Conservation (phyloP, 1,140 invertebrate genomes). For the Scaptodrosophila lebanonensis region DNA sequence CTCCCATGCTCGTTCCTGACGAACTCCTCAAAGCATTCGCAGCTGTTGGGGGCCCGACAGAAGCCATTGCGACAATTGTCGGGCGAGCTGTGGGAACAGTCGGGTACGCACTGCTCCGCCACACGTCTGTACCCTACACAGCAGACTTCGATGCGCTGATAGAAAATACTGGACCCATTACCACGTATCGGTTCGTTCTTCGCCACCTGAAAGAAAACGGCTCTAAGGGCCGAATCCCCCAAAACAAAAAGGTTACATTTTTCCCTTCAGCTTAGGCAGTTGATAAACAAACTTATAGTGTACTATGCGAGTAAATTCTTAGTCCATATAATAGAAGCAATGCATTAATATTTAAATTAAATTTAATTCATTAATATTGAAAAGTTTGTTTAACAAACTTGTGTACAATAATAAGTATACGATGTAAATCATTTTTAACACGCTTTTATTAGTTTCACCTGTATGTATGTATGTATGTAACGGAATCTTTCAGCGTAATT, state of each 20-base stretch:
- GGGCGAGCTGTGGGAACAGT: conserved; percentile 73
- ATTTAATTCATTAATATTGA: too few species aligned
- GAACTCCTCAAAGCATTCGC: conserved; percentile 81
- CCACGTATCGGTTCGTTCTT: conserved; percentile 35
- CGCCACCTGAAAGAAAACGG: conserved; percentile 57
- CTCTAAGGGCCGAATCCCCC: conserved; percentile 18
- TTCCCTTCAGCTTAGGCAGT: background rate
- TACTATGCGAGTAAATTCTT: background rate
- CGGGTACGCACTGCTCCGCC: conserved; percentile 78
- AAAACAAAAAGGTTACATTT: background rate
- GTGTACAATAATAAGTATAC: too few species aligned
- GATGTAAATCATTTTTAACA: too few species aligned
- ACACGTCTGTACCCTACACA: conserved; percentile 80
- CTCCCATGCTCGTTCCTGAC: conserved; percentile 76
- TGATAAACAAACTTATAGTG: background rate
- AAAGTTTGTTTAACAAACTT: too few species aligned
- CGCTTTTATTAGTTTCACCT: too few species aligned
- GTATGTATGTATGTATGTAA: too few species aligned
- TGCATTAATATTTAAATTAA: too few species aligned
- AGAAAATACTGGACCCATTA: conserved; percentile 63
- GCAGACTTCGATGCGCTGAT: conserved; percentile 79
- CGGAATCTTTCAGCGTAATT: too few species aligned
- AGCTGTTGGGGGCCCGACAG: conserved; percentile 80
- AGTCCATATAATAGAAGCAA: too few species aligned
- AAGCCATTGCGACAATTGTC: conserved; percentile 79